Base-by-base conservation (phyloP, 2,888 invertebrate genomes). In the Cartodere bifasciata region DNA sequence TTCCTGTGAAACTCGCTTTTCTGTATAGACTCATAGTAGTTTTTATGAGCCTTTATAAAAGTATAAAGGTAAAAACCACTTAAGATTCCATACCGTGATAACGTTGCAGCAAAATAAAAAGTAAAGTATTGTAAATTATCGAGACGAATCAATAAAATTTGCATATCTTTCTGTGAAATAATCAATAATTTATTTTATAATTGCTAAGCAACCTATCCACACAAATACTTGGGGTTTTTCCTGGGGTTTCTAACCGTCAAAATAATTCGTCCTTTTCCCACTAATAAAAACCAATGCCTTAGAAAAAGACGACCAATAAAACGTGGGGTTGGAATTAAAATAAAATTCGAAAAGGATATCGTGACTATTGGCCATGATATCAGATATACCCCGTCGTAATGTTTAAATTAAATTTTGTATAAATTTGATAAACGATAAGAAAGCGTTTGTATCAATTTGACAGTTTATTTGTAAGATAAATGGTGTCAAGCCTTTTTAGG, bases 391-490 rank as follows among this genome's bases (percentile, higher is more conserved):
- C n/a, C n/a, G n/a, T n/a, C 43, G 49, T 48, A 43, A 49, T 55
- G 55, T 55, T 53, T 54, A 53, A 52, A 55, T 56, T 55, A 54
- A 54, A 54, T 54, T 55, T 54, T 55, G 54, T 55, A 55, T 56
- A 56, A 56, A 56, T 55, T 56, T 55, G 56, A 56, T 56, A 40
- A 40, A 13, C 44, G 53, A 53, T 52, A 52, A 47, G 39, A 42
- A 23, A 23, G 34, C 30, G 37, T 37, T 39, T 41, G 44, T 49
- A 54, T 53, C 53, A 49, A 53, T 54, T 51, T 52, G 52, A 53
- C 54, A 50, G 51, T 39, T 23, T 11, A 15, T 31, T 37, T 32
- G 32, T 34, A 39, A 42, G 39, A 43, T 39, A 40, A 42, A 46
- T 44, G 43, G 35, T 32, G 46, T 40, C 41, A 43, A n/a, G 31